Evolutionary conservation across 2,113 vertebrate species (phyloP).

Genomic region (Podarcis raffonei): DNA sequence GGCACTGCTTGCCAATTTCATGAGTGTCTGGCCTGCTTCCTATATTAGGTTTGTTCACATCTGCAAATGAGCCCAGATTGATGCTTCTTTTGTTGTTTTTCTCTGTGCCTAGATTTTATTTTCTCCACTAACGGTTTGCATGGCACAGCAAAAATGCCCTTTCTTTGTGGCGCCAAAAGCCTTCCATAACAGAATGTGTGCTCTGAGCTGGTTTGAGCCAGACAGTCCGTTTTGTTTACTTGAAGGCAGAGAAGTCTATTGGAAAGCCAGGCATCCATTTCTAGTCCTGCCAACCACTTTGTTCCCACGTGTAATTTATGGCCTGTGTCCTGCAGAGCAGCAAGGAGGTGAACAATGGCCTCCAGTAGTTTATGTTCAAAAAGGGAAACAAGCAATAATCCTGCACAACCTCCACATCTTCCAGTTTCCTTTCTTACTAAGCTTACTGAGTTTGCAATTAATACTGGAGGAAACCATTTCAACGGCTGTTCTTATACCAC

Average conservation of each 20-base stretch:
- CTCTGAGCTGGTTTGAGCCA: slow-evolving; percentile 44
- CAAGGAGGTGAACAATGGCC: slow-evolving; percentile 61
- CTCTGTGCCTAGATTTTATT: slow-evolving; percentile 54
- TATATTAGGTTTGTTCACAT: not conserved
- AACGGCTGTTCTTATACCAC: not conserved
- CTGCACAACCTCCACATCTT: slow-evolving; percentile 20
- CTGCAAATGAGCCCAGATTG: not conserved
- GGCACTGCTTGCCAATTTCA: not conserved
- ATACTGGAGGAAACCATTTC: slow-evolving; percentile 4
- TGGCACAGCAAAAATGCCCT: slow-evolving; percentile 1
- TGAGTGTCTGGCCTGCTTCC: not conserved
- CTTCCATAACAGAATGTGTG: slow-evolving; percentile 15
- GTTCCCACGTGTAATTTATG: slow-evolving; percentile 67
- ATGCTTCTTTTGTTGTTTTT: not conserved
- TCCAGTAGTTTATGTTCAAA: slow-evolving; percentile 55
- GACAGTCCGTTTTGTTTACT: slow-evolving; percentile 60
- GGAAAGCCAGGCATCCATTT: slow-evolving; percentile 58
- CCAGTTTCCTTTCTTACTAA: not conserved
- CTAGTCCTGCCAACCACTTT: slow-evolving; percentile 60
- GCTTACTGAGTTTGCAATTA: not conserved
- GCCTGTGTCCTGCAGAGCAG: slow-evolving; percentile 55
- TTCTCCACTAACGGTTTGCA: slow-evolving; percentile 24
- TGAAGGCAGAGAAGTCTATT: slow-evolving; percentile 60
- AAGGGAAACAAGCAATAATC: slow-evolving; percentile 54
- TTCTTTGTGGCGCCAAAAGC: not conserved